phyloP scores from a whole-genome alignment of 2,797 vertebrate genomes.

The Phataginus tricuspis region DNA sequence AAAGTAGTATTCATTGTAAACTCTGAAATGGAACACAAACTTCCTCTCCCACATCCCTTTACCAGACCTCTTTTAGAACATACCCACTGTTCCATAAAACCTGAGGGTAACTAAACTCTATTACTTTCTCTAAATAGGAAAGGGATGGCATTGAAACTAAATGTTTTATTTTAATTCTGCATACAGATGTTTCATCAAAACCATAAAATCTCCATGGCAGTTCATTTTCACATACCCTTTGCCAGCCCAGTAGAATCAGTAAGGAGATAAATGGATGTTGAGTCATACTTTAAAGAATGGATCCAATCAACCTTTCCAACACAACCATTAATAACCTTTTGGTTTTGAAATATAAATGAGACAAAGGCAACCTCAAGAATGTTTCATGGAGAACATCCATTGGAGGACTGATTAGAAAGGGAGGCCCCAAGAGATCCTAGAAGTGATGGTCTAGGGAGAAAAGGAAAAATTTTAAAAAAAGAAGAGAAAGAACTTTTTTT shows the following conservation, averaged over 20 bases:
- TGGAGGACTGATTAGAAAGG: neutral
- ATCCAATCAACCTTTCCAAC: neutral
- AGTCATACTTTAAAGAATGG: neutral
- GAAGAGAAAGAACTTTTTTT: neutral
- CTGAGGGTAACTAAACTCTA: neutral
- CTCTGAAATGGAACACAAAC: neutral
- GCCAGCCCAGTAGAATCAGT: neutral
- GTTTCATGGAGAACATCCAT: neutral
- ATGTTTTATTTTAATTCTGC: constrained; percentile 49
- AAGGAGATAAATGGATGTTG: neutral
- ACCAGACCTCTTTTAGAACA: neutral
- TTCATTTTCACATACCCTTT: constrained; percentile 41
- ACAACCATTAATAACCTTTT: neutral
- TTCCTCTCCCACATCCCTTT: neutral
- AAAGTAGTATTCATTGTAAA: constrained; percentile 32
- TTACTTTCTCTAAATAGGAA: constrained; percentile 9
- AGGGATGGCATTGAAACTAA: neutral
- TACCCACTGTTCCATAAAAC: neutral
- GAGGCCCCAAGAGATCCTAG: neutral
- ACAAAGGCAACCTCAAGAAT: neutral
- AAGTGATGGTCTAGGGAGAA: neutral
- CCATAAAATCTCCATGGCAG: neutral
- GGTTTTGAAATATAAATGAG: constrained; percentile 20
- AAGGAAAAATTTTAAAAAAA: neutral
- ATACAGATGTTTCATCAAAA: constrained; percentile 40